Evolutionary conservation across 2,113 vertebrate species (phyloP), one percentile per base, ranked within the genome.

Genomic region (Peromyscus californicus): DNA sequence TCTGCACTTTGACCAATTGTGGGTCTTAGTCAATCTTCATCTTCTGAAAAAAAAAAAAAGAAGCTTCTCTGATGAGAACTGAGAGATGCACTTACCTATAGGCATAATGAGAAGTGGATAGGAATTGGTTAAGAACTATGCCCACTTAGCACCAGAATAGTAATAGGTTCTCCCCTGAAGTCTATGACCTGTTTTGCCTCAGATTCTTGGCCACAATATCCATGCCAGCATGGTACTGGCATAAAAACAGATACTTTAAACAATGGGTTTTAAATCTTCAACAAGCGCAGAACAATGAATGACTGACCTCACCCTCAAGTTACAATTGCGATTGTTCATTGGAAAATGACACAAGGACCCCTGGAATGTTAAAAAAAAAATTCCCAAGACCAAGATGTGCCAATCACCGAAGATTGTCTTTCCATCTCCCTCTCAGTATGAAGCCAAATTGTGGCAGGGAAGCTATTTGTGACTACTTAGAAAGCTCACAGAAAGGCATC

Each of bases 341-440:
- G 57, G 33, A 39, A 75, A 79, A 95, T 82, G n/a, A 83, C 69
- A 89, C 51, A 87, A 5, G 61, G 42, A 19, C 3, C 59, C 8
- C 61, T 15, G 61, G 39, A 88, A 85, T 67, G 39, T 42, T 31
- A 85, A 15, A 88, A 54, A 93, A 92, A 92, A 85, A 57, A 89
- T 85, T 92, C 31, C 61, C 51, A 96, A 94, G 80, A 61, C 26
- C 51, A 92, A 63, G 31, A 45, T 5, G 29, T 6, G 1, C 8
- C 17, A 54, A 4, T 21, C 89, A 51, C n/a, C 29, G 63, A 42
- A 80, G 51, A 3, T 54, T 2, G 1, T 36, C 75, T 86, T 94
- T 84, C 36, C 4, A 61, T 12, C 16, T 79, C 16, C 12, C 84
- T 95, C 31, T 57, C 24, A 75, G 31, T 78, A 33, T 72, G 42